phyloP scores from a whole-genome alignment of 2,113 vertebrate genomes.

The Bucco capensis region DNA sequence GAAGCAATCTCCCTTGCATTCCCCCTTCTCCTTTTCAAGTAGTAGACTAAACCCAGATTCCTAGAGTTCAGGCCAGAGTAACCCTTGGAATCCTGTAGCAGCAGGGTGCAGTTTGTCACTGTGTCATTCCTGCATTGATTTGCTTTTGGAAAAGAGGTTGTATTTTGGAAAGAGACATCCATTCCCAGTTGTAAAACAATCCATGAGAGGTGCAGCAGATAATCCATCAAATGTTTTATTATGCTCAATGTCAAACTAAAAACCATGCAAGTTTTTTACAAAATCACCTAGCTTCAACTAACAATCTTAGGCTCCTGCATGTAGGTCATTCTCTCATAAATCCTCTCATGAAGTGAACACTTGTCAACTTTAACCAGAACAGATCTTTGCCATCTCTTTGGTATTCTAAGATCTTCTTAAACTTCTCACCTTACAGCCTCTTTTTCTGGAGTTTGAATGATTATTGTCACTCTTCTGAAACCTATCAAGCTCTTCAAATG shows the following conservation, averaged over 20 bases:
- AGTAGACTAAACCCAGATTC: not conserved
- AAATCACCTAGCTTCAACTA: conserved; percentile 12
- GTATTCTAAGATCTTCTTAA: conserved; percentile 9
- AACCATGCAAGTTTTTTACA: not conserved
- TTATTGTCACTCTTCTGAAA: not conserved
- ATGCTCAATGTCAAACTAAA: not conserved
- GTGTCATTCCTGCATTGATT: not conserved
- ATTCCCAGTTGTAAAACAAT: conserved; percentile 27
- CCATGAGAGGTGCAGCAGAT: conserved; percentile 8
- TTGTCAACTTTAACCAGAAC: conserved; percentile 3
- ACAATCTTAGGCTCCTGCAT: not conserved
- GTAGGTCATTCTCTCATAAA: conserved; percentile 38
- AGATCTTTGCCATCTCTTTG: conserved; percentile 12
- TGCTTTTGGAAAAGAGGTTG: not conserved
- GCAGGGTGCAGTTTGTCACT: not conserved
- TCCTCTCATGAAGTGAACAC: conserved; percentile 7
- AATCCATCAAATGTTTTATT: conserved; percentile 31
- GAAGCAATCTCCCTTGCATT: not conserved
- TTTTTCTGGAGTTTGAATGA: not conserved
- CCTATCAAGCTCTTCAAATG: not conserved
- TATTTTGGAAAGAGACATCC: conserved; percentile 60
- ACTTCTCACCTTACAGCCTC: not conserved
- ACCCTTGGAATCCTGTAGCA: not conserved
- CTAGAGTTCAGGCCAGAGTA: not conserved
- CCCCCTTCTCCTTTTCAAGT: not conserved